Evolutionary conservation across 2,113 vertebrate genomes (phyloP), one percentile per base, ranked within the genome.

Genomic region (Dissostichus mawsoni): DNA sequence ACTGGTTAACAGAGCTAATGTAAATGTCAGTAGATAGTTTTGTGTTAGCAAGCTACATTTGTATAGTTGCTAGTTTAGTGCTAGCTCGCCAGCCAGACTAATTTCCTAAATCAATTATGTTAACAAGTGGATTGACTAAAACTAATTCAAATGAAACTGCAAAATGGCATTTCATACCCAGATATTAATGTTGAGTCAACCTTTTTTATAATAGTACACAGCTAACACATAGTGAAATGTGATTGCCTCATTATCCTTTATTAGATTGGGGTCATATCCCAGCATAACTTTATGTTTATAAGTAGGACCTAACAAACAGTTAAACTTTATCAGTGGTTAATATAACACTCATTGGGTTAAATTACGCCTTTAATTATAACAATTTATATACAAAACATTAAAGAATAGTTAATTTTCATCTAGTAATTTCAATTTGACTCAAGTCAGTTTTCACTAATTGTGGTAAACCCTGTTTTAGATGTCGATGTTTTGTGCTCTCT

Each of bases 401-500:
- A 57, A 47, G 13, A 57, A 57, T 47, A 25, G 5, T 47, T 25
- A 5, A 11, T 47, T 70, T 57, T 10, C 20, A 29, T 57, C 14
- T 10, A 53, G n/a, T 53, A 44, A 63, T 9, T 53, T 44, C 3
- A 12, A 11, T 48, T 33, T 3, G n/a, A 3, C 12, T 53, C 3
- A 17, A 17, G 12, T 59, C 9, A 41, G 10, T 8, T 41, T 16
- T 11, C 8, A 16, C 17, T 13, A 6, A 44, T 20, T 69, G 62
- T 14, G 3, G 67, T 52, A 13, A n/a, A 11, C 5, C 20, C 1
- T 48, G 0, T 69, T 25, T 6, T 17, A 58, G 12, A 58, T 44
- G 44, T 52, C 5, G 0, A 73, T 53, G 25, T 56, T 29, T 57
- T 75, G n/a, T 75, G 44, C 44, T 69, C 3, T 57, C 55, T 58